Conservation (phyloP, 2,797 vertebrate genomes). For the Hydrolagus colliei region DNA sequence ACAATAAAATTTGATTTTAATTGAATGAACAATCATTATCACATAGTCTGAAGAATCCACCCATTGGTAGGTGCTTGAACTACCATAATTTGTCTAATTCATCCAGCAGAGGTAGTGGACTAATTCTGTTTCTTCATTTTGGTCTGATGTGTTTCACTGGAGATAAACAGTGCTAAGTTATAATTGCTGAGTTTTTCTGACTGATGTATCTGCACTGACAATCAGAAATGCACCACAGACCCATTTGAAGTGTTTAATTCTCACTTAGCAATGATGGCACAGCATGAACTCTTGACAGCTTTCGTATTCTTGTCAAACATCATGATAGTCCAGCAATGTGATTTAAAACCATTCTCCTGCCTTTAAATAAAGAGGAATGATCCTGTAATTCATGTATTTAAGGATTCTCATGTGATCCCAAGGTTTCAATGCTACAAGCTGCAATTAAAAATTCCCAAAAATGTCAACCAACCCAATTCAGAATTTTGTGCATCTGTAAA, state of each 20-base stretch:
- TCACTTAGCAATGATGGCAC: conserved; percentile 49
- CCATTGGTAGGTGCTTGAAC: background rate
- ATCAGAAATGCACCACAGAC: conserved; percentile 25
- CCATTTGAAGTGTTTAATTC: conserved; percentile 35
- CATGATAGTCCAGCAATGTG: conserved; percentile 45
- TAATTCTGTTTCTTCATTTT: conserved; percentile 25
- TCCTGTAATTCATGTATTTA: conserved; percentile 49
- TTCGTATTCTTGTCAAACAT: conserved; percentile 56
- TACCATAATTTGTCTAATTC: conserved; percentile 13
- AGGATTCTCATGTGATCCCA: conserved; percentile 47
- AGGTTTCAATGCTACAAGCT: conserved; percentile 38
- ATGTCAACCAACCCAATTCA: background rate
- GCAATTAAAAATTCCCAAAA: background rate
- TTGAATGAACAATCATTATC: conserved; percentile 8
- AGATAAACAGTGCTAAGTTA: conserved; percentile 21
- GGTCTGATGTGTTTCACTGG: conserved; percentile 5
- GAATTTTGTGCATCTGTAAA: too few species aligned
- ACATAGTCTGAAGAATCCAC: conserved; percentile 25
- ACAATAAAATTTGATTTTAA: conserved; percentile 15
- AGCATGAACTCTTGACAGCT: conserved; percentile 53
- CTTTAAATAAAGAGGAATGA: conserved; percentile 41
- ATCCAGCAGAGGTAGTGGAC: conserved; percentile 13
- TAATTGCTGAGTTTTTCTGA: conserved; percentile 29
- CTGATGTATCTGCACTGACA: conserved; percentile 29
- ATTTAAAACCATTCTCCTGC: conserved; percentile 43